Base-by-base conservation (phyloP, 1,140 invertebrate genomes). In the Pristionchus pacificus region DNA sequence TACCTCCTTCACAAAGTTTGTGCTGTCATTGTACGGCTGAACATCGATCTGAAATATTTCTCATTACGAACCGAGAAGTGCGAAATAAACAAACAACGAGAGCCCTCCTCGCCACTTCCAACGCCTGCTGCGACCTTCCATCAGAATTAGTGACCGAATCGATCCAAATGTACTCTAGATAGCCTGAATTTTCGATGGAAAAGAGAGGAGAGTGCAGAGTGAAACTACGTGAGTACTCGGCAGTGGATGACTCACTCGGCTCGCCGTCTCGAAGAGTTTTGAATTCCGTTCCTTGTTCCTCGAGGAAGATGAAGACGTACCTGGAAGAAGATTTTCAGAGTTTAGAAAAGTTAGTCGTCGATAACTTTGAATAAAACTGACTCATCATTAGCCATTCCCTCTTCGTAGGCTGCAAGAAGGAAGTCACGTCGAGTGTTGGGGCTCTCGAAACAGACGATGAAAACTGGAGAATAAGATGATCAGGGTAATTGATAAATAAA, bases 11-110 rank as follows among this genome's bases (percentile, higher is more conserved):
- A 57, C 49, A 30, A 63, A 72, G 1, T 31, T 32, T 1, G 63
- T 60, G 2, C 57, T 66, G 49, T 72, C 64, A 29, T 65, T 72
- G 27, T 58, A 65, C 29, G 55, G 31, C n/a, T 72, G 70, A 32
- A 60, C 55, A 19, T 72, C 70, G 28, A 49, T 10, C 38, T 49
- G 19, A 49, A 49, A 6, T 6, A 49, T 10, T 49, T 6, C 6
- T 6, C 19, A 49, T 49, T 49, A 10, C 38, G 38, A 6, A 10
- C 38, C 19, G 6, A 49, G 6, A 10, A 6, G 6, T 49, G 38
- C 19, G 6, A 49, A 10, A n/a, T n/a, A n/a, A n/a, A 49, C 38
- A 10, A 10, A 66, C n/a, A n/a, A 66, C n/a, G 28, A 66, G 25
- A 13, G 55, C 19, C 62, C 59, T 32, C 65, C 64, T 32, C 61